Conservation (phyloP, 2,888 invertebrate species). For the Hemicrepidius hirtus region DNA sequence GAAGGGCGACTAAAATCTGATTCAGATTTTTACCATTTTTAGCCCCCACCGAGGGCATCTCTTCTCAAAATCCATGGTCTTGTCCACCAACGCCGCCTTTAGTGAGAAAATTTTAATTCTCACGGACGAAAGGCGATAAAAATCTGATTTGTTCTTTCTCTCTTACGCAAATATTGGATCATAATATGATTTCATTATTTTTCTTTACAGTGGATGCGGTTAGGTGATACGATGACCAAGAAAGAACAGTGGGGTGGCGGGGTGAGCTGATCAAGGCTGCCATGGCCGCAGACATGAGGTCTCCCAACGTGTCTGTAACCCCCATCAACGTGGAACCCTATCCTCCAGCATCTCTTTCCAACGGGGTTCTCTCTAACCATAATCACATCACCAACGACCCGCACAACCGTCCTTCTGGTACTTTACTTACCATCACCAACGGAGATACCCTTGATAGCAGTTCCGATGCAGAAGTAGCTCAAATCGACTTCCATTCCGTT, state of each 20-base stretch:
- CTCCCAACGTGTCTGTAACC: constrained; percentile 84
- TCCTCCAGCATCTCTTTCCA: constrained; percentile 51
- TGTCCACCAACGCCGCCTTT: no score
- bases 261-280: constrained; percentile 69
- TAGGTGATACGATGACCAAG: constrained; percentile 51
- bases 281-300: constrained; percentile 71
- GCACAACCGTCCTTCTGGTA: constrained; percentile 43
- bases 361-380: constrained; percentile 44
- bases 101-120: no score
- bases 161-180: no score
- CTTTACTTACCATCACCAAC: constrained; percentile 36
- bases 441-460: constrained; percentile 77
- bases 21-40: no score
- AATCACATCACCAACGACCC: constrained; percentile 57
- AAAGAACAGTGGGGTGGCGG: constrained; percentile 58
- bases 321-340: constrained; percentile 81
- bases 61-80: no score
- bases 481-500: constrained; percentile 80
- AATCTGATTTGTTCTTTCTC: no score
- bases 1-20: no score
- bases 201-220: constrained; percentile 54
- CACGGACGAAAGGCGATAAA: no score
- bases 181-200: no score
- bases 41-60: no score
- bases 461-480: constrained; percentile 87